Base-by-base conservation (phyloP, 2,113 vertebrate genomes). In the Empidonax traillii region DNA sequence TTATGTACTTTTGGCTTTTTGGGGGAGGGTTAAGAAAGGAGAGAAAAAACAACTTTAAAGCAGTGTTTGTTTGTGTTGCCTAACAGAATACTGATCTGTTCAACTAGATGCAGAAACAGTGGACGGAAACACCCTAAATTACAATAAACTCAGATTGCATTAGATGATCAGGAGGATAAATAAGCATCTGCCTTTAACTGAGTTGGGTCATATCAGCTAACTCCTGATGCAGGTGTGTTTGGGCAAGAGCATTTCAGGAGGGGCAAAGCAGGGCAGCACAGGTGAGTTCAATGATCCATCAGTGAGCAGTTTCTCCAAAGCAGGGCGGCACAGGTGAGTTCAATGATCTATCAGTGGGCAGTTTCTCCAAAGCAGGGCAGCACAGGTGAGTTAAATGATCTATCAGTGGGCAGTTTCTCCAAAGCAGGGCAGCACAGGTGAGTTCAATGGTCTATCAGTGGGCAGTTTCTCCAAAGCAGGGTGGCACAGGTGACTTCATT, bases 1-100 rank as follows among this genome's bases (percentile, higher is more conserved):
- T 97, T 97, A 97, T 94, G 87, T 97, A 93, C 91, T 94, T 91
- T 49, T 93, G 92, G 93, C 88, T 94, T 81, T 96, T 94, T 81
- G 93, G 84, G 88, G 95, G 92, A 52, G 51, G 72, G 82, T 19
- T 8, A 58, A 89, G 63, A 86, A 56, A 14, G 10, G 51, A 74
- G 65, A 81, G 68, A 75, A 83, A 93, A 80, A 47, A 75, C 96
- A 97, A 96, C 98, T 97, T 97, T 96, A 96, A 93, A 94, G 96
- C 91, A 94, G 67, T 91, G 61, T 94, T 97, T 97, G 81, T 97
- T 96, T 94, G 80, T 53, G 61, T 58, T 85, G 93, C 87, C 69
- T 89, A 89, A 89, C 82, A 94, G 86, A 94, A 75, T 55, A 43
- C 1, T 43, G 61, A 92, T 92, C 69, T 71, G 43, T 47, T 78